These are phyloP conservation scores for Chloroclystis v-ata DNA, from an alignment of 2,888 invertebrate genomes.

Conservation along the genomic window DNA sequence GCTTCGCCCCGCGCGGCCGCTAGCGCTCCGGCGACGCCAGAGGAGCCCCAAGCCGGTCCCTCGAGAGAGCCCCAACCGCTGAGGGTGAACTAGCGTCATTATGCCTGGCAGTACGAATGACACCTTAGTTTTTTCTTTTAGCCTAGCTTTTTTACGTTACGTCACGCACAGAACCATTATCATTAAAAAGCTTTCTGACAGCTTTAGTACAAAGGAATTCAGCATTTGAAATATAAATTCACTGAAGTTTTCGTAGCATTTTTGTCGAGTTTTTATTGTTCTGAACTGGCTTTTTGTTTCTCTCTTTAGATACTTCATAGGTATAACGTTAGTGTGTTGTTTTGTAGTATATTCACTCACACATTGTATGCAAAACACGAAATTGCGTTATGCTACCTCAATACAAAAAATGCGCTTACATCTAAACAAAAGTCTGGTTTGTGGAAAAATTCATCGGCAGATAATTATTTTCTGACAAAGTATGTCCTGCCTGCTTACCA, in stretches of 20 bases:
- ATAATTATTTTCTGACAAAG: too few relatives aligned
- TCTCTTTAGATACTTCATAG: too few relatives aligned
- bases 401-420: too few relatives aligned
- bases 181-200: constrained; percentile 46
- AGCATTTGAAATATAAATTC: constrained; percentile 72
- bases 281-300: neutral
- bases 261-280: too few relatives aligned
- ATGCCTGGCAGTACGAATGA: constrained; percentile 77
- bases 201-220: constrained; percentile 68
- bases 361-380: too few relatives aligned
- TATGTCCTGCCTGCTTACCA: too few relatives aligned
- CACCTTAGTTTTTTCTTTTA: constrained; percentile 70
- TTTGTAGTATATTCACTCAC: too few relatives aligned
- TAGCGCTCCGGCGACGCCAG: constrained; percentile 37
- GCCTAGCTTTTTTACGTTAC: constrained; percentile 60
- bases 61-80: constrained; percentile 56
- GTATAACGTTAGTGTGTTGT: too few relatives aligned
- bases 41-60: constrained; percentile 59
- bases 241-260: too few relatives aligned
- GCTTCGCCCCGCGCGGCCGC: constrained; percentile 41
- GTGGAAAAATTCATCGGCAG: too few relatives aligned
- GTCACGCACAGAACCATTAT: constrained; percentile 56
- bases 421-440: too few relatives aligned
- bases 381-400: too few relatives aligned
- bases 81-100: constrained; percentile 74